Evolutionary conservation across 2,113 vertebrate genomes (phyloP).

Genomic region (Thinocorus orbignyianus): DNA sequence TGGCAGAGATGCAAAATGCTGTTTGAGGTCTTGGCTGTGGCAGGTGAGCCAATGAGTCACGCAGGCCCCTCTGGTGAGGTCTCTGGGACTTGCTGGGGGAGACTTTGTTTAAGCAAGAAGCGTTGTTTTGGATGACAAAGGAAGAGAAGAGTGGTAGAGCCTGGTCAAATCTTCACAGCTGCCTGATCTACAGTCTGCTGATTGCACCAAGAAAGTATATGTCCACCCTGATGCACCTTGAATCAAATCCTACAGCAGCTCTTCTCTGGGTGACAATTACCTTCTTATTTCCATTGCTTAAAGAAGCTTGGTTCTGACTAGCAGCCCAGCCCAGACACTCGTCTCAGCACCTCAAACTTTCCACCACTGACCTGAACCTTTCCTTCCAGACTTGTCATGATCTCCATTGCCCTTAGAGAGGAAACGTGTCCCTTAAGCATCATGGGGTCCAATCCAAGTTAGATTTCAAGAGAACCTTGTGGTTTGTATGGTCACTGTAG

Average conservation of each 20-base stretch:
- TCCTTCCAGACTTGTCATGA: neutral
- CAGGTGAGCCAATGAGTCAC: neutral
- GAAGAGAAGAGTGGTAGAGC: neutral
- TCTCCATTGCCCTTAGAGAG: neutral
- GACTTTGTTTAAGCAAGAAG: neutral
- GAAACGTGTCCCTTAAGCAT: neutral
- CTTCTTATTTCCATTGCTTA: neutral
- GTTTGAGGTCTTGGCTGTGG: neutral
- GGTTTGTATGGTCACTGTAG: neutral
- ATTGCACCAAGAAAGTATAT: neutral
- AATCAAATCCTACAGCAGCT: neutral
- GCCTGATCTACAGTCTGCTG: neutral
- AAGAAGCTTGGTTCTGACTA: neutral
- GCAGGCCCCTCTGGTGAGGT: neutral
- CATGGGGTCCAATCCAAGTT: neutral
- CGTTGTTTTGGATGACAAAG: neutral
- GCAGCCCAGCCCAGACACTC: neutral
- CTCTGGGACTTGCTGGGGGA: neutral
- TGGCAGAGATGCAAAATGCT: neutral
- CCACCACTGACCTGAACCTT: neutral
- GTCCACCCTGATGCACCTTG: neutral
- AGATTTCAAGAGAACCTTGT: neutral
- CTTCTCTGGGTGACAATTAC: neutral
- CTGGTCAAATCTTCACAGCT: neutral
- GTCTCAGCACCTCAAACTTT: neutral